Percentiles rank a stretch among this genome's conserved stretches.
These are phyloP conservation scores for Ficedula albicollis DNA, from an alignment of 2,797 vertebrate species.

Conservation along the genomic window DNA sequence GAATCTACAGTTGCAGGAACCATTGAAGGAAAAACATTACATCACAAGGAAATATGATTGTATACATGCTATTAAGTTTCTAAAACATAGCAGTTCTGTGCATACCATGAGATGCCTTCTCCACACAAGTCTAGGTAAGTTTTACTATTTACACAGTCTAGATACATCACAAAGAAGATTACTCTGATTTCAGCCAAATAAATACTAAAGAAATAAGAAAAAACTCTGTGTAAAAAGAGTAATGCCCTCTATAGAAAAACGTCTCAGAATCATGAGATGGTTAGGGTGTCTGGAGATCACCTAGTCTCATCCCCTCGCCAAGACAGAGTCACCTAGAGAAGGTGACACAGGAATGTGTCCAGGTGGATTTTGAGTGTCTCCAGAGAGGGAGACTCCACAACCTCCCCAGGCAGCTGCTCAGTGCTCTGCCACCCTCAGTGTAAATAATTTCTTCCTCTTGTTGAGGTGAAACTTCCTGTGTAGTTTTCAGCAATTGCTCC, in stretches of 20 bases:
- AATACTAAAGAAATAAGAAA: neutral
- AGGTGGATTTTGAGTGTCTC: neutral
- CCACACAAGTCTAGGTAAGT: neutral
- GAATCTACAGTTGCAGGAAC: neutral
- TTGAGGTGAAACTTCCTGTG: neutral
- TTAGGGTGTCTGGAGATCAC: neutral
- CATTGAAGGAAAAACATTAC: neutral
- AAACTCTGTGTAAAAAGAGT: neutral
- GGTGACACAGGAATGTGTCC: accelerated
- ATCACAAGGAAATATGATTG: neutral
- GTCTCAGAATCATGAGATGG: neutral
- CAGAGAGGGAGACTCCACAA: too few relatives aligned
- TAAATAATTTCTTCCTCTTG: accelerated
- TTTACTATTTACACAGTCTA: neutral
- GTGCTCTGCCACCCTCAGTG: neutral
- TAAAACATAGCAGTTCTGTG: neutral
- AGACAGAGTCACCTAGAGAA: neutral
- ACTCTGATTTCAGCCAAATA: neutral
- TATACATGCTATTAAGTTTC: neutral
- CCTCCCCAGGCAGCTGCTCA: neutral
- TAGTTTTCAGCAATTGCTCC: accelerated
- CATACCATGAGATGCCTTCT: neutral
- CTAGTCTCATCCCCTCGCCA: too few relatives aligned
- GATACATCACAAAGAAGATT: neutral
- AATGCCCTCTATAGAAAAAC: neutral